Evolutionary conservation across 2,797 vertebrate genomes (phyloP), one percentile per base, ranked within the genome.

Genomic region (Austrolebias charrua): DNA sequence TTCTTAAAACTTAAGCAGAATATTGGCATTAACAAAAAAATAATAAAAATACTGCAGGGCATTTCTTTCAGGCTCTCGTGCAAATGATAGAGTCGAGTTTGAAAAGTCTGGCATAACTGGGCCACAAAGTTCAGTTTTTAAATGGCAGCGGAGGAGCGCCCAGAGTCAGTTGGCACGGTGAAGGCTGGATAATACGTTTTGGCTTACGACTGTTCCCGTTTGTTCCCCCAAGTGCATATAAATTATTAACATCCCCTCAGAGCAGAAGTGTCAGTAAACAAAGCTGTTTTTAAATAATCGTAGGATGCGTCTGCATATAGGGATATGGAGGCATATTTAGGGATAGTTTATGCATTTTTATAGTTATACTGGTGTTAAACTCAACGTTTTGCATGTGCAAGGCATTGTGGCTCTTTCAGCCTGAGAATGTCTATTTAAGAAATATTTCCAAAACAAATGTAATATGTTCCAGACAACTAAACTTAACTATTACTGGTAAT

Each of bases 211-310:
- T 71, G 65, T 66, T 75, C 35, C 46, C 78, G 60, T 74, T 75
- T 72, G 44, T 52, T 82, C 69, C 60, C 31, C 55, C 43, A 64
- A 78, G 73, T 58, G 61, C 24, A 55, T 20, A 76, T 89, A 75
- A 88, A 88, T 90, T 80, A 88, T 88, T 87, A 80, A 90, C 76
- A 71, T 31, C 38, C 38, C 52, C 80, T 66, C 31, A 75, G 69
- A 84, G 88, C 78, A 81, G 78, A 80, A 80, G 81, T 40, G 49
- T 24, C 44, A 45, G 80, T 66, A 76, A 81, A 86, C 73, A 82
- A 67, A 56, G 48, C 43, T 38, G 62, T 57, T 28, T 82, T 76
- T 62, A 76, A 77, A 78, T 73, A 78, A 73, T 59, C 67, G 16
- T 3, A 4, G 45, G 62, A 60, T 64, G 69, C n/a, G n/a, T n/a